Evolutionary conservation across 2,888 invertebrate genomes (phyloP), one percentile per base, ranked within the genome.

Genomic region (Shargacucullia verbasci): DNA sequence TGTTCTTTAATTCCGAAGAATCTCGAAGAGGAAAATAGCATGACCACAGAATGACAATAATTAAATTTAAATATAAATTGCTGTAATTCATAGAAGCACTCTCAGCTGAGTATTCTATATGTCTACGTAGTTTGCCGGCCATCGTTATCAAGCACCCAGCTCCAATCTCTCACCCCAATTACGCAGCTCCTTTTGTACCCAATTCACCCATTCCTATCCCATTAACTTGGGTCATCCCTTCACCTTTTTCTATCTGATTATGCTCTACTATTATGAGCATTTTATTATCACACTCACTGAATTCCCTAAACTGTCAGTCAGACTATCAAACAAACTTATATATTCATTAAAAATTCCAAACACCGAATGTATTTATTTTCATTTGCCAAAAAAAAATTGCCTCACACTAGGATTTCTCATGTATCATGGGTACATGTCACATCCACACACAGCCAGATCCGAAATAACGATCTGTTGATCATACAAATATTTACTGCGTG

Each of bases 181-280:
- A 74, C 69, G 63, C 53, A 60, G 59, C 68, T 68, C 74, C 70
- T 73, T 72, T 74, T 62, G 65, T 63, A 65, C 68, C 68, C 69
- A 79, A 78, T 78, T 76, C 76, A 68, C 69, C 76, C 67, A 73
- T 77, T 75, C 70, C 68, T 68, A 59, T 67, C 61, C 68, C 68
- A 77, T 79, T 79, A 65, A 66, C 61, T 72, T 59, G 64, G 73
- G 67, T 69, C 64, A 63, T 60, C 59, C 66, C 44, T 55, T 56
- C 71, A 73, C 70, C 73, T 71, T 77, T 62, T 69, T 72, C 58
- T 76, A 71, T 75, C 69, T 66, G 76, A 76, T 75, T 73, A 76
- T 73, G 50, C 54, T 61, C 37, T 33, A 63, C 62, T 62, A 65
- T 65, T 49, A 59, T 50, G 41, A 55, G 29, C 60, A 60, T 53